Conservation (phyloP, 2,797 vertebrate species). For the Leptatherina wallacei region DNA sequence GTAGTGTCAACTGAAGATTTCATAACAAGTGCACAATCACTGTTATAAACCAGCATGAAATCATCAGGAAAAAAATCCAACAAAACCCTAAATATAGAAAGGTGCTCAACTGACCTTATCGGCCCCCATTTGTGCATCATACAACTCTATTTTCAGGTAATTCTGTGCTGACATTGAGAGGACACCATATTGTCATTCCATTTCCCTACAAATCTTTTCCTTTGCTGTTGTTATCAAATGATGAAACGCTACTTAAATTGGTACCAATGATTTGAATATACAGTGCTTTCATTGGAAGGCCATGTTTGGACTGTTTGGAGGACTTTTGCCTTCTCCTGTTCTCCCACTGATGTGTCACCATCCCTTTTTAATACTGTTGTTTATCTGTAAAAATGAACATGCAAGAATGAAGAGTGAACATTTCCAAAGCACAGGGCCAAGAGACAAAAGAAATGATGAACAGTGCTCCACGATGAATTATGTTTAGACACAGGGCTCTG, state of each 20-base stretch:
- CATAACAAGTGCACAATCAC: constrained; percentile 13
- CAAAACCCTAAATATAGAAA: constrained; percentile 48
- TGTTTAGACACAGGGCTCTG: constrained; percentile 57
- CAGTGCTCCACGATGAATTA: constrained; percentile 35
- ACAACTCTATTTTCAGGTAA: constrained; percentile 50
- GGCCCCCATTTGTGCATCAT: constrained; percentile 49
- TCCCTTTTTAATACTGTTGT: constrained; percentile 16
- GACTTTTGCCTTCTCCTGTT: constrained; percentile 42
- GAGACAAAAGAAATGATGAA: constrained; percentile 41
- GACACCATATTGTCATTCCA: constrained; percentile 40
- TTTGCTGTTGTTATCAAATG: constrained; percentile 35
- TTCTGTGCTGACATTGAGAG: constrained; percentile 60
- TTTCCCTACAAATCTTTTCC: constrained; percentile 42
- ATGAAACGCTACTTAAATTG: constrained; percentile 12
- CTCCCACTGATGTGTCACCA: constrained; percentile 24
- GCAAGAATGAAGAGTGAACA: constrained; percentile 6
- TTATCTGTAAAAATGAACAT: constrained; percentile 45
- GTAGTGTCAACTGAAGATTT: constrained; percentile 16
- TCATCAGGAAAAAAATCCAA: constrained; percentile 1
- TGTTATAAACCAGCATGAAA: constrained; percentile 14
- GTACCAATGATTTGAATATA: constrained; percentile 32
- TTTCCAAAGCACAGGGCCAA: constrained; percentile 30
- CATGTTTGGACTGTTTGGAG: constrained; percentile 34
- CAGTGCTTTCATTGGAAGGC: constrained; percentile 25
- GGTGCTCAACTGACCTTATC: constrained; percentile 49